Evolutionary conservation across 2,888 invertebrate species (phyloP), one percentile per base, ranked within the genome.

Genomic region (Slavum lentiscoides): DNA sequence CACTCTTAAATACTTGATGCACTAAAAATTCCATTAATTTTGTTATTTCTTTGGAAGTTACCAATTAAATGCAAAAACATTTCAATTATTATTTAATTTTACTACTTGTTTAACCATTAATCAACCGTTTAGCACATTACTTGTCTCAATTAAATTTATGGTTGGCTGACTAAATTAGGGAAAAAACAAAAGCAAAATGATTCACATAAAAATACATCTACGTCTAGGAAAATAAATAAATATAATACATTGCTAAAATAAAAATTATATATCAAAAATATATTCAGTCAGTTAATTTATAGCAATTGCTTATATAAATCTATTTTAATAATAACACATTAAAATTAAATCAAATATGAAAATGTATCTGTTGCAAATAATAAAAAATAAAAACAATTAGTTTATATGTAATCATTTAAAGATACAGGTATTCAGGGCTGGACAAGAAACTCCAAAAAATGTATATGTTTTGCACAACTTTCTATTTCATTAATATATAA

Each of bases 1-100:
- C 98, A 85, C 93, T 95, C 86, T 95, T 93, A 86, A 99, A 99
- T 11, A 99, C 97, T 85, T 93, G 90, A 84, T 95, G 91, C 0
- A 98, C 98, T 96, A 87, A 9, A 43, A 88, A 37, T 19, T 19
- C 17, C 43, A 82, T 68, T 55, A 58, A 0, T 66, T 58, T 77
- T 59, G 17, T 49, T 49, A 49, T 49, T 49, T 49, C 1, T 49
- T 49, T 49, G 49, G 0, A 23, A 58, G 37, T 70, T 39, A n/a
- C 6, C 11, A 64, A 43, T 9, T 7, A 58, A 43, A 19, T n/a
- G n/a, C 6, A 53, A 11, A 49, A 53, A 68, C 21, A 8, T 17
- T 68, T 67, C 7, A 49, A 19, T 49, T 49, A 69, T 23, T 69
- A 69, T 53, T 55, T 55, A 9, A 8, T 53, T 11, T 23, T 30